Conservation (phyloP, 2,888 invertebrate species). For the Xestia ashworthii region DNA sequence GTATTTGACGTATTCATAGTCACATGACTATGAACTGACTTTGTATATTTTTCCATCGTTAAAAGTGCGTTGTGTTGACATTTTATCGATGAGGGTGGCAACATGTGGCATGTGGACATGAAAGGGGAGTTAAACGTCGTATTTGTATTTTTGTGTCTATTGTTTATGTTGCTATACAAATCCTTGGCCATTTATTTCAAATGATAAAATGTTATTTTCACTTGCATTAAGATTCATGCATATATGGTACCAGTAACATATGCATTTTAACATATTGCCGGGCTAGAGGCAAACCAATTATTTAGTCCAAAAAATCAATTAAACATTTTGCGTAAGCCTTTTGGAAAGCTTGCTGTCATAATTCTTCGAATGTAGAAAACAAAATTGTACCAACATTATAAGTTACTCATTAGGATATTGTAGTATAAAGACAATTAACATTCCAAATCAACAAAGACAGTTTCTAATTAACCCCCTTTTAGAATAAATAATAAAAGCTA, state of each 20-base stretch:
- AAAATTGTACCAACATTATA: no score
- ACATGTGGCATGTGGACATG: conserved; percentile 38
- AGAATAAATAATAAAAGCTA: conserved; percentile 24
- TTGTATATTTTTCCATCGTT: conserved; percentile 58
- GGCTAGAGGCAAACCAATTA: no score
- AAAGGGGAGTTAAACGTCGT: conserved; percentile 6
- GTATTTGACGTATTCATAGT: no score
- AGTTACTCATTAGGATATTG: no score
- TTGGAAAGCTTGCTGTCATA: no score
- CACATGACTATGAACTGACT: no score
- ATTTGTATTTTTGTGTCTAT: conserved; percentile 11
- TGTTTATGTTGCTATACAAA: conserved; percentile 16
- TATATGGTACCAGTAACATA: not conserved
- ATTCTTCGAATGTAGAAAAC: no score
- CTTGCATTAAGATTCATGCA: not conserved
- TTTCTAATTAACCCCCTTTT: conserved; percentile 5
- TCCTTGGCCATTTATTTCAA: not conserved
- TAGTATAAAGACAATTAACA: conserved; percentile 1
- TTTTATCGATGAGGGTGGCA: conserved; percentile 37
- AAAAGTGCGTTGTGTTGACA: conserved; percentile 36
- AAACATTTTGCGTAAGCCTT: no score
- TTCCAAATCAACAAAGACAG: conserved; percentile 13
- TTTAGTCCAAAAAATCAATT: no score
- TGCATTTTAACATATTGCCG: no score
- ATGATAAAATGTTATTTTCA: not conserved